Base-by-base conservation (phyloP, 2,888 invertebrate species). In the Lasiommata megera region DNA sequence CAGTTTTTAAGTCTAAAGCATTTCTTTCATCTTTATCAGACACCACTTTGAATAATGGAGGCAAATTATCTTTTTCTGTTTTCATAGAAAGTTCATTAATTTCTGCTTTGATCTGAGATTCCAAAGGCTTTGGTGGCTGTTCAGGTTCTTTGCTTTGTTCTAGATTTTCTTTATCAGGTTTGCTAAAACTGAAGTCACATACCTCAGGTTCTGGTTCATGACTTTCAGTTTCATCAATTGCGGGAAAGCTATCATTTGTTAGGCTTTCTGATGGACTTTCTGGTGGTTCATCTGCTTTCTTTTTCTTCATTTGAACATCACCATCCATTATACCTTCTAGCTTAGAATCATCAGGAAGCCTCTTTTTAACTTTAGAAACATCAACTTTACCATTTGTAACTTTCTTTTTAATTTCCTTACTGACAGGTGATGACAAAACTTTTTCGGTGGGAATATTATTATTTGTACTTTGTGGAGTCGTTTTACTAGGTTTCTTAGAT, bases 221-320 rank as follows among this genome's bases (percentile, higher is more conserved):
- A 67, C 84, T 90, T 67, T 93, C 94, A 61, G 92, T 91, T 70
- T 93, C 93, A 77, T 95, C 95, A 84, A 95, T 94, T 47, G 95
- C 94, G 40, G 96, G 95, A 71, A 96, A 96, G 72, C 96, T 96
- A 75, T 96, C 96, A 63, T 96, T 96, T 44, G 96, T 96, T 61
- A 96, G 93, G 76, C 96, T 96, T 76, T 95, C 95, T 40, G 95
- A 94, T 11, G 97, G 97, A 85, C 96, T 97, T 73, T 95, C 93
- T 11, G 93, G 92, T 58, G 92, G 86, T 62, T 93, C 93, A 50
- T 73, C 82, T 54, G 84, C 76, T 67, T 81, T 85, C 70, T 87
- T 90, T 81, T 91, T 91, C 71, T 91, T 91, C 92, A 92, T 80
- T 89, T 93, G 78, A 79, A 92, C 83, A 92, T 94, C 80, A 80